Evolutionary conservation across 2,888 invertebrate genomes (phyloP), one percentile per base, ranked within the genome.

Genomic region (Pyrrhia umbra): DNA sequence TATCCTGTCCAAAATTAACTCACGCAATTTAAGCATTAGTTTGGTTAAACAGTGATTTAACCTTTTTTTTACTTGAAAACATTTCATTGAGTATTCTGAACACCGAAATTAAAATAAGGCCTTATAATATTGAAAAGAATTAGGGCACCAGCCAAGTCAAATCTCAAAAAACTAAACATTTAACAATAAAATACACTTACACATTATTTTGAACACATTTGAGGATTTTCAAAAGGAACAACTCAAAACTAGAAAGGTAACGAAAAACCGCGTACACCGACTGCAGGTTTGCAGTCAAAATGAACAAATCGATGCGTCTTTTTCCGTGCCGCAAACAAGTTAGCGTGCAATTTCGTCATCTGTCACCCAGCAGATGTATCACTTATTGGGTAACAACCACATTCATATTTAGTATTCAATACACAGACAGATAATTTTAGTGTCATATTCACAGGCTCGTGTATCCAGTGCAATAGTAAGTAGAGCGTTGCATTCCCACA

Each of bases 401-500:
- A 60, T 43, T 42, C 13, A 30, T 47, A 50, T 54, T 54, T 27
- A 49, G 27, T 62, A 56, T 39, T 56, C 47, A 63, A 60, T 55
- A 51, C 13, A 37, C 20, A 46, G 23, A 47, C 55, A 77, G 55
- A 71, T 71, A 75, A 72, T 78, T 77, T 74, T 75, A 71, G 77
- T 79, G 59, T 77, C 70, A 57, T 60, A 68, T 60, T 75, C 59
- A 79, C 64, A 77, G 76, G 75, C 79, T 82, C 82, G 72, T 70
- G 79, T 91, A 90, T 82, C 84, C 88, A 86, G 78, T 85, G 84
- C 87, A 88, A 75, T 79, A 70, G 84, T 85, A 93, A 92, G 83
- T 92, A 75, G 93, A 92, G 91, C 93, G 87, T 90, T 90, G 86
- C 90, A 88, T 93, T 94, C 93, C 88, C 93, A 94, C 90, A 89